A percentile compares a stretch with the other conserved stretches of the same genome.
Conservation (phyloP, 2,888 invertebrate species). For the Plebejus melissa region DNA sequence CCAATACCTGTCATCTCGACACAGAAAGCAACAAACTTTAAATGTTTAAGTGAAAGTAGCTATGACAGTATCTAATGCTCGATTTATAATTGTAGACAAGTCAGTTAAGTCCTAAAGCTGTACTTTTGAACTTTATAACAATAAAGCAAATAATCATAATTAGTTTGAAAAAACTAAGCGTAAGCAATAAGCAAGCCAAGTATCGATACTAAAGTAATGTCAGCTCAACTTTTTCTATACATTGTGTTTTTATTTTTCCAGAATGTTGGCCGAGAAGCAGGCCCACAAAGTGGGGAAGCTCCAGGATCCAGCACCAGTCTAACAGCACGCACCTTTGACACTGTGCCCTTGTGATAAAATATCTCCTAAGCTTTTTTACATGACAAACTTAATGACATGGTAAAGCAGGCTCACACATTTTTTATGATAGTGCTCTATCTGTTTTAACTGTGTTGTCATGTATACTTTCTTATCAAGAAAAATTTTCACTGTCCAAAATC, state of each 20-base stretch:
- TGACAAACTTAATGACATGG: conserved; percentile 57
- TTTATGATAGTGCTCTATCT: conserved; percentile 32
- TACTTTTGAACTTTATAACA: background rate
- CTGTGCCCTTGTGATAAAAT: conserved; percentile 72
- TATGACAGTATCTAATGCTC: background rate
- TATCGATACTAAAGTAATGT: background rate
- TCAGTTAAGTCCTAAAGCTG: background rate
- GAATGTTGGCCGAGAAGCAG: conserved; percentile 76
- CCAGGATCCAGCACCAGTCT: conserved; percentile 79
- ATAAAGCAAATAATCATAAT: too few relatives aligned
- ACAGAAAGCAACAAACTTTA: too few relatives aligned
- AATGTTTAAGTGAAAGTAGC: too few relatives aligned
- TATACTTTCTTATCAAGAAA: conserved; percentile 52
- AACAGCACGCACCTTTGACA: conserved; percentile 62
- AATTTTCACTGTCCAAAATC: conserved; percentile 57
- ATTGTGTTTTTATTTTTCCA: conserved; percentile 40
- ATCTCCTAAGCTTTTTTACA: conserved; percentile 53
- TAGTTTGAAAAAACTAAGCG: too few relatives aligned
- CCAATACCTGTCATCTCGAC: too few relatives aligned
- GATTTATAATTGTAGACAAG: background rate
- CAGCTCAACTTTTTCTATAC: background rate
- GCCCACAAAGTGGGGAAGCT: conserved; percentile 81
- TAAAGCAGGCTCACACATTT: conserved; percentile 32
- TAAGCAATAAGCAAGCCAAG: too few relatives aligned
- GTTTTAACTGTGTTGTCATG: conserved; percentile 51